These are phyloP conservation scores for Phymorhynchus buccinoides DNA, from an alignment of 1,140 invertebrate species.

Conservation along the genomic window DNA sequence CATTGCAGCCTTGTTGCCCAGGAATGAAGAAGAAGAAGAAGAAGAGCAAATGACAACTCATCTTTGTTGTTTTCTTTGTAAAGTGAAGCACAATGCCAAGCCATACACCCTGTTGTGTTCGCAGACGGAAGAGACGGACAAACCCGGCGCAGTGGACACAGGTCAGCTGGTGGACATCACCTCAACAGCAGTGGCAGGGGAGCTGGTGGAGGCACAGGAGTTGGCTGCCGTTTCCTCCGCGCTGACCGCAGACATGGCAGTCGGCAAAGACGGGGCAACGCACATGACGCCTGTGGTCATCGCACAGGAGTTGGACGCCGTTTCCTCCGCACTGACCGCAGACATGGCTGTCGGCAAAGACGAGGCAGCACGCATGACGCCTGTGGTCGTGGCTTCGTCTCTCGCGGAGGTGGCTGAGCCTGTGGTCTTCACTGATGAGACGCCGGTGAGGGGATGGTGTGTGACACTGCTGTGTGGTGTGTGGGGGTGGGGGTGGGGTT, in stretches of 20 bases:
- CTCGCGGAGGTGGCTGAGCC: too few species aligned
- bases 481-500: too few species aligned
- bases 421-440: slow-evolving; percentile 6
- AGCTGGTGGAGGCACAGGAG: not conserved
- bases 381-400: not conserved
- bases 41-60: not conserved
- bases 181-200: not conserved
- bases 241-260: not conserved
- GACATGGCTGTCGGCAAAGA: not conserved
- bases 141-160: not conserved
- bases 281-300: not conserved
- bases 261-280: not conserved
- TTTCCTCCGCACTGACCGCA: not conserved
- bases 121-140: not conserved
- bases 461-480: slow-evolving; percentile 3
- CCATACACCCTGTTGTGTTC: not conserved
- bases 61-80: too few species aligned
- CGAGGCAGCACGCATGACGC: not conserved
- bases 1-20: too few species aligned
- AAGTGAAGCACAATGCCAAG: too few species aligned
- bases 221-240: not conserved
- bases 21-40: too few species aligned
- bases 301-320: not conserved
- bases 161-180: slow-evolving; percentile 19
- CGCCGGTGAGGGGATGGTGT: not conserved